Evolutionary conservation across 2,113 vertebrate genomes (phyloP).

Genomic region (Bombycilla garrulus): DNA sequence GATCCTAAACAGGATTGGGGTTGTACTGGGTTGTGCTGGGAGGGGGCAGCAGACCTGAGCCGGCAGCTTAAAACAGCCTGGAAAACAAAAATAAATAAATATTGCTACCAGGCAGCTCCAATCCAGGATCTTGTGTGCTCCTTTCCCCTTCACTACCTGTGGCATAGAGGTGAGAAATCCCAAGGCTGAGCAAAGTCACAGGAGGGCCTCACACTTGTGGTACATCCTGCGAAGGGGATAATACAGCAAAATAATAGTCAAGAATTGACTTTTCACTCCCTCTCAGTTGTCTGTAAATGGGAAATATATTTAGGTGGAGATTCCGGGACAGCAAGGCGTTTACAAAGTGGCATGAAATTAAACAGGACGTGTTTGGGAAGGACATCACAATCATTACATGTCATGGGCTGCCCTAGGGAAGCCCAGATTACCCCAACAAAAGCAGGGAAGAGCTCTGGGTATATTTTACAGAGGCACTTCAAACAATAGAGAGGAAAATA

Average conservation of each 20-base stretch:
- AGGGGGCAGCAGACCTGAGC: neutral
- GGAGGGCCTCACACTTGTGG: neutral
- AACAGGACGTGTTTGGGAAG: neutral
- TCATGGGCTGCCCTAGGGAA: neutral
- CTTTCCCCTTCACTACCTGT: neutral
- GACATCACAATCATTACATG: conserved; percentile 15
- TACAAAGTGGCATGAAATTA: conserved; percentile 27
- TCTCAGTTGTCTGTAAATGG: neutral
- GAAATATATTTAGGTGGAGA: neutral
- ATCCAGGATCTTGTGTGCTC: neutral
- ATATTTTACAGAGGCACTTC: neutral
- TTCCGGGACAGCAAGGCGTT: neutral
- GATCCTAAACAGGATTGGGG: neutral
- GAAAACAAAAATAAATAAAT: neutral
- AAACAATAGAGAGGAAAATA: neutral
- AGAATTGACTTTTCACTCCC: neutral
- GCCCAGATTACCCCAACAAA: conserved; percentile 6
- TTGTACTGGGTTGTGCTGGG: neutral
- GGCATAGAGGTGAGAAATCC: neutral
- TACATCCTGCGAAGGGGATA: neutral
- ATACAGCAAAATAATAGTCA: neutral
- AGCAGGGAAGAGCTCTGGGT: conserved; percentile 1
- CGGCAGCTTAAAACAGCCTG: neutral
- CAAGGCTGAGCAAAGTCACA: neutral
- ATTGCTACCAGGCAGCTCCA: neutral